Percentiles rank a stretch among this genome's conserved stretches.
Conservation (phyloP, 2,113 vertebrate genomes). For the Lasiurus cinereus region DNA sequence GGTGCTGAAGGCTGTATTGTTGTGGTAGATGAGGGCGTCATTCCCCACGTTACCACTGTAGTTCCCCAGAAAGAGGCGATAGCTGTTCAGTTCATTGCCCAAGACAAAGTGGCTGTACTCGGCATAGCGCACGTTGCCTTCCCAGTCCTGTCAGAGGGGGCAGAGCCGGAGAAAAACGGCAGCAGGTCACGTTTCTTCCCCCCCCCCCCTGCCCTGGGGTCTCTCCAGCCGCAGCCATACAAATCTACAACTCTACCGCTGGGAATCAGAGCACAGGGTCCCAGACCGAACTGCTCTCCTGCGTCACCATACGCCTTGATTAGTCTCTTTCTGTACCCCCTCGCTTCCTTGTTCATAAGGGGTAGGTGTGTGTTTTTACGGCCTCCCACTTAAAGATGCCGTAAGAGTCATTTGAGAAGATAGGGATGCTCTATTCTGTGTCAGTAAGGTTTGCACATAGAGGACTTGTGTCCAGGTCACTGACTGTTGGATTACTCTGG, state of each 20-base stretch:
- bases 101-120: constrained; percentile 94
- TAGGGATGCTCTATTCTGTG: background rate
- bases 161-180: background rate
- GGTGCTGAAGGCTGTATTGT: constrained; percentile 99
- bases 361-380: background rate
- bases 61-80: constrained; percentile 94
- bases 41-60: constrained; percentile 92
- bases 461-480: background rate
- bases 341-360: background rate
- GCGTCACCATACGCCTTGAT: background rate
- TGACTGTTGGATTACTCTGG: background rate
- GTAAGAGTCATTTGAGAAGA: background rate
- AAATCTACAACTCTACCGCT: background rate
- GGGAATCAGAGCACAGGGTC: background rate
- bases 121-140: constrained; percentile 90
- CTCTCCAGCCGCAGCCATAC: fast-evolving
- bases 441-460: background rate
- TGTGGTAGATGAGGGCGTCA: constrained; percentile 96
- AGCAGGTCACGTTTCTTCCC: fast-evolving
- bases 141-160: constrained; percentile 93
- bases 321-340: background rate
- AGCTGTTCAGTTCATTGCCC: constrained; percentile 95
- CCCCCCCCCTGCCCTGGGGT: fast-evolving
- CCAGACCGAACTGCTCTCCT: background rate
- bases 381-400: background rate